Percentiles rank a stretch among this genome's conserved stretches.
Evolutionary conservation across 1,140 invertebrate genomes (phyloP).

Genomic region (Drosophila biarmipes): DNA sequence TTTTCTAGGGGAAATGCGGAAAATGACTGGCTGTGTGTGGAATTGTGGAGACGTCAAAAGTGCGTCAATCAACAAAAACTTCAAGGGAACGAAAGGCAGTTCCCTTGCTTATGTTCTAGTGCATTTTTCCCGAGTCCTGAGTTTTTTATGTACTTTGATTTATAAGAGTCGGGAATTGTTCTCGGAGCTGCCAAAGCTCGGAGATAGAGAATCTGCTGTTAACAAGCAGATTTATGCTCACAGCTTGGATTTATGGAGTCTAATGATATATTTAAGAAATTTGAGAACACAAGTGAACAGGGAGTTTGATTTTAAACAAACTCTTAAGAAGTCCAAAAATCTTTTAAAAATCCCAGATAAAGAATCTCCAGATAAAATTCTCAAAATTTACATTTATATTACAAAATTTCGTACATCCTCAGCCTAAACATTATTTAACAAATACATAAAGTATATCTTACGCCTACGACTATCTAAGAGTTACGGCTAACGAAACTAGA

Average conservation of each 20-base stretch:
- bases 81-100: constrained; percentile 9
- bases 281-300: neutral
- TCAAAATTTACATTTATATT: constrained; percentile 12
- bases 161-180: constrained; percentile 41
- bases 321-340: neutral
- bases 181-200: neutral
- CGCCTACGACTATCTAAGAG: constrained; percentile 22
- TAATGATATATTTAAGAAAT: constrained; percentile 9
- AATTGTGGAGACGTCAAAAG: constrained; percentile 74
- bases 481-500: constrained; percentile 62
- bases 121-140: constrained; percentile 15
- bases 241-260: constrained; percentile 32
- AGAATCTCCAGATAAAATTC: neutral
- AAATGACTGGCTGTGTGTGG: constrained; percentile 15
- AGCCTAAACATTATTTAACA: constrained; percentile 57
- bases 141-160: constrained; percentile 43
- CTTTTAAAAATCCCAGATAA: neutral
- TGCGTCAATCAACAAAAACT: constrained; percentile 73
- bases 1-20: constrained; percentile 5
- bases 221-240: constrained; percentile 44
- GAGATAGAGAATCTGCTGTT: constrained; percentile 30
- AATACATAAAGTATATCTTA: constrained; percentile 26
- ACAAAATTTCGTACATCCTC: constrained; percentile 55
- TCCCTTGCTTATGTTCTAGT: constrained; percentile 12
- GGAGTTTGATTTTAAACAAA: neutral